Evolutionary conservation across 1,140 invertebrate species (phyloP), one percentile per base, ranked within the genome.

Genomic region (Drosophila parvula): DNA sequence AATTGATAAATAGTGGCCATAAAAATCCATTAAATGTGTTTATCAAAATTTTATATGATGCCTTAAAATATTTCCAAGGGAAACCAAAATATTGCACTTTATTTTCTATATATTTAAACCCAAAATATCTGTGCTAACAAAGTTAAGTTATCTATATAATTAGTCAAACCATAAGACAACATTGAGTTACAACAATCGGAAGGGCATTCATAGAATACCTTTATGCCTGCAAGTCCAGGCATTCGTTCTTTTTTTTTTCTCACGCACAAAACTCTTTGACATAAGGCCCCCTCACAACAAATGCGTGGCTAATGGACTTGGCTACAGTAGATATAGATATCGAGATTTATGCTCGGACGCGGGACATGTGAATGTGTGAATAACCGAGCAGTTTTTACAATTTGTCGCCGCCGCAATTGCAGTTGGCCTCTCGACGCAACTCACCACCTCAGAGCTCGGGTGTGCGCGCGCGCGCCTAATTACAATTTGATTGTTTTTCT

Each of bases 401-500:
- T 78, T 78, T 78, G 74, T 78, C 74, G 57, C 44, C 48, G 47
- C 36, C 36, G 47, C 36, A 53, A 41, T 58, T 45, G 68, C 59
- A 53, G 65, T 62, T 47, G 28, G 69, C 53, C 32, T 51, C 36
- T 28, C 45, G 16, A 30, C 14, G n/a, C 34, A 8, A 61, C 59
- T 51, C 59, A 28, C 44, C 59, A 41, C 34, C 34, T 38, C 34
- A 2, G 51, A 55, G 51, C 16, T 44, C 10, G n/a, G n/a, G 28
- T n/a, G 28, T n/a, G 51, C 18, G 22, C 44, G 32, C 45, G 60
- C n/a, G 38, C 38, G 38, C 67, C 79, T 88, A 86, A 86, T 86
- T 86, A 88, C 83, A 73, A 73, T 82, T 82, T 88, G 83, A 86
- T 86, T 86, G 79, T 86, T 82, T 86, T 88, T 86, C 79, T 74